Conservation (phyloP, 2,797 vertebrate species). For the Borostomias antarcticus region DNA sequence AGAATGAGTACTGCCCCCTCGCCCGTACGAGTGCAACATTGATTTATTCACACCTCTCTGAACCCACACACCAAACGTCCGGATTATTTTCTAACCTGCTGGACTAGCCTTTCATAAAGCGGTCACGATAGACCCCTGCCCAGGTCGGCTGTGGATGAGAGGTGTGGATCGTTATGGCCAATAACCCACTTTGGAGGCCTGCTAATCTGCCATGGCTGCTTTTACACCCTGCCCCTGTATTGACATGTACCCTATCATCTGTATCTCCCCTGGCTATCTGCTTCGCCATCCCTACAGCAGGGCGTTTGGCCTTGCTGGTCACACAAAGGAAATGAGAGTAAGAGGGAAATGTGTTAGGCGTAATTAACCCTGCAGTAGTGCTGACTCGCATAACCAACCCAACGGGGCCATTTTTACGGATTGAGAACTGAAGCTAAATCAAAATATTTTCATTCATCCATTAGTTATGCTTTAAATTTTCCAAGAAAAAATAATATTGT, state of each 20-base stretch:
- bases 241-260: slow-evolving; percentile 10
- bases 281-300: neutral
- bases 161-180: neutral
- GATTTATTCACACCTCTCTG: neutral
- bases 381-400: neutral
- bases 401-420: too few relatives aligned
- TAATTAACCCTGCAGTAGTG: neutral
- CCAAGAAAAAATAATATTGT: too few relatives aligned
- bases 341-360: slow-evolving; percentile 3
- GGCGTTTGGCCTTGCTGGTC: neutral
- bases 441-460: too few relatives aligned
- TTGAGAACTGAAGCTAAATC: too few relatives aligned
- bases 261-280: neutral
- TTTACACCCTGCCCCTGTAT: slow-evolving; percentile 3
- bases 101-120: neutral
- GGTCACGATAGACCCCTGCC: neutral
- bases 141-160: neutral
- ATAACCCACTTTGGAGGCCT: slow-evolving; percentile 2
- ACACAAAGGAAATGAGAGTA: neutral
- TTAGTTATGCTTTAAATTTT: too few relatives aligned
- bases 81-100: neutral
- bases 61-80: neutral
- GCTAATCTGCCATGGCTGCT: slow-evolving; percentile 7
- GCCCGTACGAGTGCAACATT: neutral
- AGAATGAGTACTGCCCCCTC: neutral